Percentiles rank a stretch among this genome's conserved stretches.
Evolutionary conservation across 2,113 vertebrate species (phyloP).

Genomic region (Toxotes chatareus): DNA sequence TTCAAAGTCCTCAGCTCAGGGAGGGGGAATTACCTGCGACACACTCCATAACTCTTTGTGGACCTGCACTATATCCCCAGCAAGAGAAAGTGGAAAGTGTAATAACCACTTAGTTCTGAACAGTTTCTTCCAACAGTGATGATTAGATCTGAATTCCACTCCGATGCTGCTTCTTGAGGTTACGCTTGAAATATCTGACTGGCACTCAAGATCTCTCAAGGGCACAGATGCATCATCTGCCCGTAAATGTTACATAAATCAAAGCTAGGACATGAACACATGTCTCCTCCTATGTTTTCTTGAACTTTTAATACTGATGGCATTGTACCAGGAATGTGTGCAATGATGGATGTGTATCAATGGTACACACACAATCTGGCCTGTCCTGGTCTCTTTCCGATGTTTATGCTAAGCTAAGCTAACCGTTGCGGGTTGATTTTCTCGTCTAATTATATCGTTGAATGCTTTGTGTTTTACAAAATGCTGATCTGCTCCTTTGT

Average conservation of each 20-base stretch:
- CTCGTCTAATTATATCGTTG: neutral
- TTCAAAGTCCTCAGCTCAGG: no score
- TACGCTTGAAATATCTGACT: slow-evolving; percentile 23
- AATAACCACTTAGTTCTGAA: slow-evolving; percentile 37
- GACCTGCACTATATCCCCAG: neutral
- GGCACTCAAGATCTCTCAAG: neutral
- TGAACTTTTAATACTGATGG: slow-evolving; percentile 2
- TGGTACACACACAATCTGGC: no score
- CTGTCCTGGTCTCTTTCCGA: neutral
- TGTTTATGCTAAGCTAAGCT: no score
- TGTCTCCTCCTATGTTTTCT: slow-evolving; percentile 12
- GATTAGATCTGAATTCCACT: slow-evolving; percentile 53
- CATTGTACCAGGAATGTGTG: neutral
- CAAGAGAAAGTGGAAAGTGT: slow-evolving; percentile 33
- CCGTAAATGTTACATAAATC: slow-evolving; percentile 55
- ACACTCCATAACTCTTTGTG: no score
- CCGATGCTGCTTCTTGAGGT: slow-evolving; percentile 28
- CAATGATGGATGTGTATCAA: neutral
- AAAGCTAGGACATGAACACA: slow-evolving; percentile 20
- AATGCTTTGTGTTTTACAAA: neutral
- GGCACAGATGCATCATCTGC: slow-evolving; percentile 3
- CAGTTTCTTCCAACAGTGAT: slow-evolving; percentile 28
- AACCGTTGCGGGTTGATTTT: neutral
- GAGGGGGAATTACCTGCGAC: no score
- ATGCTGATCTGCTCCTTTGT: neutral